Conservation (phyloP, 1,140 invertebrate genomes). For the Zaprionus davidi region DNA sequence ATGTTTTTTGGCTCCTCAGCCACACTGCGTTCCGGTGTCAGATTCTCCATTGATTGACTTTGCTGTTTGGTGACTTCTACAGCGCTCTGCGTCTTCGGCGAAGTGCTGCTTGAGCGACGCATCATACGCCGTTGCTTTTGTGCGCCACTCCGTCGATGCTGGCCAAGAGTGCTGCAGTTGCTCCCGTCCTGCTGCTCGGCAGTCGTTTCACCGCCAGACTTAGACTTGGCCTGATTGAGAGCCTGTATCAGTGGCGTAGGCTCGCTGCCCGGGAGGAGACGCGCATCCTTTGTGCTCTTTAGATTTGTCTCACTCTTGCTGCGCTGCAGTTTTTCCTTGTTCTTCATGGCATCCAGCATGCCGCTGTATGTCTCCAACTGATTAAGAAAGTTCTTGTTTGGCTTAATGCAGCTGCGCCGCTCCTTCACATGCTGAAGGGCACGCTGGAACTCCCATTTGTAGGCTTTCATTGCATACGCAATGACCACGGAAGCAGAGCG, state of each 20-base stretch:
- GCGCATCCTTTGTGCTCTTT: conserved; percentile 86
- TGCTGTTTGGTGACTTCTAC: conserved; percentile 78
- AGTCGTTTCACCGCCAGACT: conserved; percentile 44
- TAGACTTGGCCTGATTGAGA: conserved; percentile 84
- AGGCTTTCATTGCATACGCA: conserved; percentile 98
- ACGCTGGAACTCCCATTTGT: conserved; percentile 95
- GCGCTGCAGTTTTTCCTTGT: conserved; percentile 94
- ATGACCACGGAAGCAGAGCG: conserved; percentile 98
- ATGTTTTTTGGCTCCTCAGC: conserved; percentile 88
- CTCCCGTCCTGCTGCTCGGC: conserved; percentile 33
- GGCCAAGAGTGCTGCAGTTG: conserved; percentile 39
- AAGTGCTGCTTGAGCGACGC: conserved; percentile 82
- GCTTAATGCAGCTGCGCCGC: conserved; percentile 96
- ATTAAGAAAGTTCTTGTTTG: conserved; percentile 96
- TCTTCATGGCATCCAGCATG: conserved; percentile 97
- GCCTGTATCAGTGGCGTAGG: conserved; percentile 86
- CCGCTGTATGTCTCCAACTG: conserved; percentile 98
- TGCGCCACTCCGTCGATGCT: conserved; percentile 68
- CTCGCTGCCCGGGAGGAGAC: conserved; percentile 86
- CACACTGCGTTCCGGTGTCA: conserved; percentile 85
- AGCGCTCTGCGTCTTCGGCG: conserved; percentile 78
- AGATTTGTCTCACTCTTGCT: conserved; percentile 97
- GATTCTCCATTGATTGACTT: conserved; percentile 87
- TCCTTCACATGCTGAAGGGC: conserved; percentile 95
- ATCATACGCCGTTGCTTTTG: conserved; percentile 74